These are phyloP conservation scores for Pterostichus niger DNA, from an alignment of 2,888 invertebrate genomes.

Conservation along the genomic window DNA sequence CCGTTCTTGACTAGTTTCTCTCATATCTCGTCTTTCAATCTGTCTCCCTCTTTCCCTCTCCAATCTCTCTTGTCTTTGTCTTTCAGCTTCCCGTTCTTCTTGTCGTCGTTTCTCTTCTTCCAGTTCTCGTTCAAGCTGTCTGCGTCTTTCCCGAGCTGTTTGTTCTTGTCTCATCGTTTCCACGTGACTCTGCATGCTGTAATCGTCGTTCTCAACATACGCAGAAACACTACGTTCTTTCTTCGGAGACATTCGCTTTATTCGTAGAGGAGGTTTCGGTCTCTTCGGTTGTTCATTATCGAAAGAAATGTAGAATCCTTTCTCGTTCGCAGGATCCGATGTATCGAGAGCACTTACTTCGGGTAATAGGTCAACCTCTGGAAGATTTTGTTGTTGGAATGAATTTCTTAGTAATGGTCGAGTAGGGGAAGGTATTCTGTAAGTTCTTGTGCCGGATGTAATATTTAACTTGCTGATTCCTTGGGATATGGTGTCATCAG, in stretches of 20 bases:
- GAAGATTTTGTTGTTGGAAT: constrained; percentile 79
- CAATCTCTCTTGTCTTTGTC: constrained; percentile 73
- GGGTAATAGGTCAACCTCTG: constrained; percentile 73
- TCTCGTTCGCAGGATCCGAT: constrained; percentile 81
- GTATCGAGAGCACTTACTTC: constrained; percentile 78
- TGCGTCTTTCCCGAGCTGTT: constrained; percentile 70
- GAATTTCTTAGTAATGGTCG: constrained; percentile 86
- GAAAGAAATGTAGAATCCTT: constrained; percentile 96
- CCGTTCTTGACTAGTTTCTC: constrained; percentile 77
- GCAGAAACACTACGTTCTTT: constrained; percentile 79
- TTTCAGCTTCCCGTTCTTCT: constrained; percentile 74
- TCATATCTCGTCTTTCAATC: constrained; percentile 76
- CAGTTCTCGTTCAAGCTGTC: constrained; percentile 77
- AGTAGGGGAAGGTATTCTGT: constrained; percentile 93
- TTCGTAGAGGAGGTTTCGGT: constrained; percentile 91
- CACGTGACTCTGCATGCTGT: constrained; percentile 47
- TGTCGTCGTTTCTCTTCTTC: constrained; percentile 76
- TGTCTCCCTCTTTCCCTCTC: constrained; percentile 75
- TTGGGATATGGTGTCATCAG: constrained; percentile 76
- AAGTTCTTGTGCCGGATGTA: constrained; percentile 92
- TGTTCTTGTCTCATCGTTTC: constrained; percentile 47
- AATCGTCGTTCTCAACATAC: constrained; percentile 50
- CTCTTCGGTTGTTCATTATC: constrained; percentile 93
- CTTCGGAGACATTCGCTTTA: constrained; percentile 86
- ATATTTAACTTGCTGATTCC: constrained; percentile 87